Evolutionary conservation across 2,113 vertebrate species (phyloP).

Genomic region (Barnardius zonarius): DNA sequence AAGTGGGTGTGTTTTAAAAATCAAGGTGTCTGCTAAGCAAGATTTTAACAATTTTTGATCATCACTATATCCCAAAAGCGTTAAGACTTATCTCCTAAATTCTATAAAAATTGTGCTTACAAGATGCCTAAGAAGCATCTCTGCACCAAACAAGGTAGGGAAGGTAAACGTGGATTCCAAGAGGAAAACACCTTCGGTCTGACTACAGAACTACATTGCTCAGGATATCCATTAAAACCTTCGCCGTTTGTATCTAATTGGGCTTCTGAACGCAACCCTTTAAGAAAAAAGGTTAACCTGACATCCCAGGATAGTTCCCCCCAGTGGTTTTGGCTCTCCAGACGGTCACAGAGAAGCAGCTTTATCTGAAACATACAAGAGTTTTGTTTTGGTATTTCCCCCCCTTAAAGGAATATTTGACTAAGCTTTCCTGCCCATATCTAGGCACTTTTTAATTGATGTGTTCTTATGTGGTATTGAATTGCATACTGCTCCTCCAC

Average conservation of each 20-base stretch:
- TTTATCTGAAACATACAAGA: neutral
- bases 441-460: conserved; percentile 19
- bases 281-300: neutral
- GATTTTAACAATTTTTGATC: conserved; percentile 3
- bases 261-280: neutral
- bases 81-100: neutral
- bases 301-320: neutral
- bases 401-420: neutral
- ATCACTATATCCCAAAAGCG: neutral
- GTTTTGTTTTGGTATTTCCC: neutral
- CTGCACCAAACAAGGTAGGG: neutral
- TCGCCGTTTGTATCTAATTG: fast-evolving
- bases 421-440: neutral
- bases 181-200: neutral
- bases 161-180: neutral
- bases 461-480: neutral
- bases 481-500: neutral
- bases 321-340: neutral
- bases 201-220: neutral
- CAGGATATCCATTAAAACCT: neutral
- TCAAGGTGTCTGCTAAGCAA: conserved; percentile 50
- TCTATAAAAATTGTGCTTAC: neutral
- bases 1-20: conserved; percentile 45
- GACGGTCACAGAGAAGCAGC: neutral
- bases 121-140: neutral